Percentiles rank a stretch among this genome's conserved stretches.
Evolutionary conservation across 2,797 vertebrate genomes (phyloP).

Genomic region (Limnodromus scolopaceus): DNA sequence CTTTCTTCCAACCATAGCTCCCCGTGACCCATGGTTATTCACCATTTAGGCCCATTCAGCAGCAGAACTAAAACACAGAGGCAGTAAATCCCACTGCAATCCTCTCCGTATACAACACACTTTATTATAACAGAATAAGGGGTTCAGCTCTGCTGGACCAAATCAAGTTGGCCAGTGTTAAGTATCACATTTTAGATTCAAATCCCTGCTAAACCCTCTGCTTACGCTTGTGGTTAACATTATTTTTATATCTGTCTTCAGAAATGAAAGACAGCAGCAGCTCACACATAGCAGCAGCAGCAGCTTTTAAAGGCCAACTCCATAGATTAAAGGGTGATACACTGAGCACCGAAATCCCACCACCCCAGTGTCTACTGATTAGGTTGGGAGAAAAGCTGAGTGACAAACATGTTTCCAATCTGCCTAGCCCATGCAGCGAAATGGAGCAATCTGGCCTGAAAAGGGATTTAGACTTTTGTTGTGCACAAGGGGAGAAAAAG

Average conservation of each 20-base stretch:
- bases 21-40: neutral
- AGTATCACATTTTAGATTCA: conserved; percentile 79
- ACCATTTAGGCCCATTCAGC: conserved; percentile 40
- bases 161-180: conserved; percentile 71
- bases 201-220: conserved; percentile 78
- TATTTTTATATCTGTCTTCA: conserved; percentile 77
- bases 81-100: conserved; percentile 59
- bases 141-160: conserved; percentile 79
- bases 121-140: conserved; percentile 74
- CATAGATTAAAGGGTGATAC: conserved; percentile 76
- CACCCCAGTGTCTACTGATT: conserved; percentile 77
- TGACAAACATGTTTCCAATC: conserved; percentile 81
- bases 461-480: conserved; percentile 84
- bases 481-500: conserved; percentile 72
- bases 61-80: conserved; percentile 63
- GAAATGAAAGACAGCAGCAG: conserved; percentile 74
- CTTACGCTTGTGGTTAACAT: conserved; percentile 72
- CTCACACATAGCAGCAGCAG: conserved; percentile 45
- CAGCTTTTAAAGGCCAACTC: conserved; percentile 72
- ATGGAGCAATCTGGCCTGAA: conserved; percentile 81
- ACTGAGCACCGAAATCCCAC: conserved; percentile 53
- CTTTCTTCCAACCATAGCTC: neutral
- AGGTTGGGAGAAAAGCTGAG: conserved; percentile 78
- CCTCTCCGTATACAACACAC: conserved; percentile 51
- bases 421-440: conserved; percentile 79